A percentile compares a stretch with the other conserved stretches of the same genome.
phyloP scores from a whole-genome alignment of 2,888 invertebrate species.

The Phyto melanocephala region DNA sequence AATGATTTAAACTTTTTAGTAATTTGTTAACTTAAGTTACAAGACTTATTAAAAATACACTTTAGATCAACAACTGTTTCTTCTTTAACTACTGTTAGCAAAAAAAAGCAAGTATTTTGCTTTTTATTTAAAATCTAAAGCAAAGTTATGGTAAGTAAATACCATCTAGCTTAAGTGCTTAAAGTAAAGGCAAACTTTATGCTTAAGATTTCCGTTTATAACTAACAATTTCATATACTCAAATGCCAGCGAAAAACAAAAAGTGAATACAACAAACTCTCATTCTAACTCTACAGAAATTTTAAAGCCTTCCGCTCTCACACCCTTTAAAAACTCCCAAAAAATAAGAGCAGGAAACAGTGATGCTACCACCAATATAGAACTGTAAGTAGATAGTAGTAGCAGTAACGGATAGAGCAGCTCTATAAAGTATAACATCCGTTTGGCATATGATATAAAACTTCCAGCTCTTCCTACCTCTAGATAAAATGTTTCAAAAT shows the following conservation, averaged over 20 bases:
- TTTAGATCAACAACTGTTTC: too few species aligned
- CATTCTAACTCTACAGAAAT: not conserved
- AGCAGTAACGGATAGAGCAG: not conserved
- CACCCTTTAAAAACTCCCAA: not conserved
- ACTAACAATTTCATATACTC: slow-evolving; percentile 51
- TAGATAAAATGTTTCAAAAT: not conserved
- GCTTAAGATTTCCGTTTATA: slow-evolving; percentile 63
- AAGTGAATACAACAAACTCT: not conserved
- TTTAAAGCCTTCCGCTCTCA: not conserved
- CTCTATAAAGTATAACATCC: slow-evolving; percentile 56
- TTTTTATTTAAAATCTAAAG: slow-evolving; percentile 42
- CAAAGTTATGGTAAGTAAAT: slow-evolving; percentile 55
- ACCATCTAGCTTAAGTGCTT: slow-evolving; percentile 62
- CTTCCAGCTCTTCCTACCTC: slow-evolving; percentile 1
- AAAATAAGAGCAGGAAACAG: slow-evolving; percentile 19
- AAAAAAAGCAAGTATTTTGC: not conserved
- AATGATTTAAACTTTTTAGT: too few species aligned
- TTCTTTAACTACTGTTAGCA: slow-evolving; percentile 17
- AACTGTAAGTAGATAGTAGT: not conserved
- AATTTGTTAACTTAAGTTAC: too few species aligned
- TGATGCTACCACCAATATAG: slow-evolving; percentile 17
- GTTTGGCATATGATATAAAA: slow-evolving; percentile 55
- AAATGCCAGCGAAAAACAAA: not conserved
- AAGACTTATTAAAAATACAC: too few species aligned
- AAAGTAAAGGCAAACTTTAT: slow-evolving; percentile 63